These are phyloP conservation scores for Geotrupes spiniger DNA, from an alignment of 2,888 invertebrate species.

Conservation along the genomic window DNA sequence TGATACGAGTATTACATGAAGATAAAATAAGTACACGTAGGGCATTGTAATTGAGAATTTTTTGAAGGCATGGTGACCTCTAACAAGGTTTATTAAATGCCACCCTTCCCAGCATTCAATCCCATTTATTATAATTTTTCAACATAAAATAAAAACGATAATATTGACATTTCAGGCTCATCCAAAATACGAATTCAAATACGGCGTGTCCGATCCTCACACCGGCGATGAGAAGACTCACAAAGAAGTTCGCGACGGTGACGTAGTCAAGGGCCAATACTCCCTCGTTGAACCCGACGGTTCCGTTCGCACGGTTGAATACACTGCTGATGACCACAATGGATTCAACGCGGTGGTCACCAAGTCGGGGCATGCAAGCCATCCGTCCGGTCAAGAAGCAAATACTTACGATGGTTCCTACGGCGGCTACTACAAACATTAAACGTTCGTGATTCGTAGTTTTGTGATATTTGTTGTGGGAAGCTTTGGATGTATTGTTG, in stretches of 20 bases:
- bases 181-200: constrained; percentile 54
- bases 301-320: constrained; percentile 61
- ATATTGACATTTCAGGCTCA: not conserved
- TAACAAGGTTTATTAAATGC: too few species aligned
- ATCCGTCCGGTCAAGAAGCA: constrained; percentile 22
- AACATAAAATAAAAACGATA: too few species aligned
- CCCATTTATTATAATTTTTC: too few species aligned
- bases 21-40: too few species aligned
- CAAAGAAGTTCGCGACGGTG: constrained; percentile 56
- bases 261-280: constrained; percentile 62
- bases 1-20: too few species aligned
- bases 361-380: constrained; percentile 45
- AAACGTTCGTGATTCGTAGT: not conserved
- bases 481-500: not conserved
- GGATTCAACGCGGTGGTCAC: constrained; percentile 63
- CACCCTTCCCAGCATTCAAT: too few species aligned
- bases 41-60: too few species aligned
- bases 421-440: constrained; percentile 1
- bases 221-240: constrained; percentile 57
- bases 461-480: not conserved
- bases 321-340: constrained; percentile 58
- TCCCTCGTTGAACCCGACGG: constrained; percentile 63
- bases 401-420: not conserved
- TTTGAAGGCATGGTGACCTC: too few species aligned
- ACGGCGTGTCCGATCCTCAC: constrained; percentile 56